These are phyloP conservation scores for Eutrigla gurnardus DNA, from an alignment of 2,797 vertebrate genomes.

Conservation along the genomic window DNA sequence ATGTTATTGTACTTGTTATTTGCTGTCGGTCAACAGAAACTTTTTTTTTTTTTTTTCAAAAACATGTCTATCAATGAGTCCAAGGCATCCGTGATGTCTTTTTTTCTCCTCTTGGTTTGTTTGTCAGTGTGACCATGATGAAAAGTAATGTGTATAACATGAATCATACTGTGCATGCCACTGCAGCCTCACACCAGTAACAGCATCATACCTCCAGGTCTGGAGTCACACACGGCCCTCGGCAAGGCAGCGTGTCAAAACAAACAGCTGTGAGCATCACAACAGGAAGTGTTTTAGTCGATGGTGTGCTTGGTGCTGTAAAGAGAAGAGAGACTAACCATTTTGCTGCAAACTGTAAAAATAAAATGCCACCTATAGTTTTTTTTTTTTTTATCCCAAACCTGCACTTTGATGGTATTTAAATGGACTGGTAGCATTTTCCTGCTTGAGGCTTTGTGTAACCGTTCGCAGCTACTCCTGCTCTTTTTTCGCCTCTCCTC, in stretches of 20 bases:
- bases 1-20: too few relatives aligned
- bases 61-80: too few relatives aligned
- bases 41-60: too few relatives aligned
- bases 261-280: slow-evolving; percentile 7
- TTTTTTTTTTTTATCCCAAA: background rate
- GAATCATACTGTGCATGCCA: background rate
- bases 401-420: background rate
- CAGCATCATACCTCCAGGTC: background rate
- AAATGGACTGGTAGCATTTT: background rate
- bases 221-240: background rate
- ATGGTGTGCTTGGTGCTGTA: background rate
- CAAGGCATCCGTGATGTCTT: too few relatives aligned
- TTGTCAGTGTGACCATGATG: background rate
- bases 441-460: background rate
- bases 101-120: too few relatives aligned
- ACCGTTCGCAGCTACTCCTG: background rate
- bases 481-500: background rate
- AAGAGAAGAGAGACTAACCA: background rate
- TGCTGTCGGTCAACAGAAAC: too few relatives aligned
- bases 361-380: background rate
- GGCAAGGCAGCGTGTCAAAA: background rate
- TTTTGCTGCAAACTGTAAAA: background rate
- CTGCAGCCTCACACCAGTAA: background rate
- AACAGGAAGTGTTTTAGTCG: background rate
- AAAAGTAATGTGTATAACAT: background rate